Conservation (phyloP, 2,888 invertebrate genomes). For the Myathropa florea region DNA sequence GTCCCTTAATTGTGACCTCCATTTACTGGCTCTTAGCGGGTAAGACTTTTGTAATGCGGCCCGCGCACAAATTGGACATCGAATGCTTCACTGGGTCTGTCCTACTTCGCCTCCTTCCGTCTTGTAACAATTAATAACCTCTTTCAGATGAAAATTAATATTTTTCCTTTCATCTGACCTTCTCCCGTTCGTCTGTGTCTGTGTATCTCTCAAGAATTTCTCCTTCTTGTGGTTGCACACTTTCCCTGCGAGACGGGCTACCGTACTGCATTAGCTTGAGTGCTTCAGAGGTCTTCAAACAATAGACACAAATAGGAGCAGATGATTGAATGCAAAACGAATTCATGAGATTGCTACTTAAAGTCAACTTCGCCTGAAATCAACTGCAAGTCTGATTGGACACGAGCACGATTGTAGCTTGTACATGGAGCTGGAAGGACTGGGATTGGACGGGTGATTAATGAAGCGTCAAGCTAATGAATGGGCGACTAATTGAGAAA, state of each 20-base stretch:
- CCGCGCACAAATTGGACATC: not conserved
- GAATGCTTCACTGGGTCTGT: constrained; percentile 1
- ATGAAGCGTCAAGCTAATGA: not conserved
- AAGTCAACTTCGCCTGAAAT: too few species aligned
- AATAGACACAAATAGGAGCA: not conserved
- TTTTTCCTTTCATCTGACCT: not conserved
- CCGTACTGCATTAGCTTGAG: too few species aligned
- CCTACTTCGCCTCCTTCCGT: not conserved
- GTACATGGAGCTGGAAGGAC: not conserved
- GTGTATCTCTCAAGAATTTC: too few species aligned
- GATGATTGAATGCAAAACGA: not conserved
- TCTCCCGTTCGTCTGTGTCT: not conserved
- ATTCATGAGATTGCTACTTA: not conserved
- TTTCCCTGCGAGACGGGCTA: too few species aligned
- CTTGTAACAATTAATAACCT: constrained; percentile 58
- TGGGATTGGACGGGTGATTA: constrained; percentile 1
- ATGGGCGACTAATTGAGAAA: not conserved
- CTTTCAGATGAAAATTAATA: constrained; percentile 18
- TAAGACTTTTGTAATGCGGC: not conserved
- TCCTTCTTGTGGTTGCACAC: too few species aligned
- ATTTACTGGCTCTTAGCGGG: not conserved
- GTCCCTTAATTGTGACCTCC: not conserved
- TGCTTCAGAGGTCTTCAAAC: too few species aligned
- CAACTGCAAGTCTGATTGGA: not conserved
- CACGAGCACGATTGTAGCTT: too few species aligned